These are phyloP conservation scores for Hylaeus volcanicus DNA, from an alignment of 1,140 invertebrate species.

Conservation along the genomic window DNA sequence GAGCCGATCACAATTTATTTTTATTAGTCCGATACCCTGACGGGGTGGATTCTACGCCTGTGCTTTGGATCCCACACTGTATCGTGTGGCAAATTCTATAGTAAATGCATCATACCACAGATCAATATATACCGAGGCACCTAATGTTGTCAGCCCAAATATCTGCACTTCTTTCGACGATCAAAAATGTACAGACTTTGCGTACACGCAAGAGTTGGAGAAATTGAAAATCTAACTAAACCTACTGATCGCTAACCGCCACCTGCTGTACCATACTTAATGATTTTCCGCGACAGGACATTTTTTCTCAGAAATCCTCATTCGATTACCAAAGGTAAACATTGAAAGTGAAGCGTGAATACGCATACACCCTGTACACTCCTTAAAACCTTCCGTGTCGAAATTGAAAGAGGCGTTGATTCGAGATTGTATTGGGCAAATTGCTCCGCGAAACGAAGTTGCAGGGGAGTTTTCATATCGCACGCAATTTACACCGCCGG, in stretches of 20 bases:
- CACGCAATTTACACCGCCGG: not conserved
- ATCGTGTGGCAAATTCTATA: constrained; percentile 59
- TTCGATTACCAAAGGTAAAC: too few relatives aligned
- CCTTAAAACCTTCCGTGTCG: too few relatives aligned
- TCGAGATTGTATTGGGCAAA: not conserved
- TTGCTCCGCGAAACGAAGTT: not conserved
- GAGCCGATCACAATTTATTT: constrained; percentile 70
- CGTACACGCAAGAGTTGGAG: too few relatives aligned
- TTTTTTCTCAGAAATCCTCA: too few relatives aligned
- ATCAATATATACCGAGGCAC: constrained; percentile 62
- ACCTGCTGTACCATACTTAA: too few relatives aligned
- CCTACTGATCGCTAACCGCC: too few relatives aligned
- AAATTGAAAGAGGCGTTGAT: not conserved
- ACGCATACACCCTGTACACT: too few relatives aligned
- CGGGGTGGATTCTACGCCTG: constrained; percentile 56
- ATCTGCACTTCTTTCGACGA: not conserved
- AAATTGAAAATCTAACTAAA: too few relatives aligned
- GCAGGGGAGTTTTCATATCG: not conserved
- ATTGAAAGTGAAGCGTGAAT: too few relatives aligned
- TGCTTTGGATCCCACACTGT: constrained; percentile 36
- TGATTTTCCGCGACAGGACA: too few relatives aligned
- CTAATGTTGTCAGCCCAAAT: constrained; percentile 18
- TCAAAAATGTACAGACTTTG: too few relatives aligned
- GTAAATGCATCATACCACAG: constrained; percentile 63
- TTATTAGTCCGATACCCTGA: constrained; percentile 62